A percentile compares a stretch with the other conserved stretches of the same genome.
Conservation (phyloP, 64 coral and sea anemone genomes). For the Acropora yongei region DNA sequence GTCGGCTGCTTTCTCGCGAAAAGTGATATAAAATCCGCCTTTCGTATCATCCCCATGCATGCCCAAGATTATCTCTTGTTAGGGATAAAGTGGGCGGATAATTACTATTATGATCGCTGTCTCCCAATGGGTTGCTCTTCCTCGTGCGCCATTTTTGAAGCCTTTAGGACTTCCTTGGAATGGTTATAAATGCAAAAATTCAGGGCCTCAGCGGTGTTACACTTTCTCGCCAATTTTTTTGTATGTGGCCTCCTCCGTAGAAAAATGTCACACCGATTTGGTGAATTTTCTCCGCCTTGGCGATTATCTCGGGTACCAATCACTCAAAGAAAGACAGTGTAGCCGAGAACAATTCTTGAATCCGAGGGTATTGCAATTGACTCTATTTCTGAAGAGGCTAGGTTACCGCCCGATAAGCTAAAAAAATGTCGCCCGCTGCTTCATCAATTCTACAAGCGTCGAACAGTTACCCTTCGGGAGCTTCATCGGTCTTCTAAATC, state of each 20-base stretch:
- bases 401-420: not conserved
- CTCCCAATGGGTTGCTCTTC: not conserved
- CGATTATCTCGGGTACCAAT: too few species aligned
- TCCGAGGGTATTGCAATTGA: not conserved
- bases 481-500: not conserved
- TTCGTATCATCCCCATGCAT: not conserved
- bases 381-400: not conserved
- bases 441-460: not conserved
- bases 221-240: not conserved
- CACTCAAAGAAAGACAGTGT: too few species aligned
- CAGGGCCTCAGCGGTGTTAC: not conserved
- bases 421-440: not conserved
- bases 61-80: constrained; percentile 2
- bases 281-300: too few species aligned
- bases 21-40: constrained; percentile 12
- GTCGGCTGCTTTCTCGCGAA: not conserved
- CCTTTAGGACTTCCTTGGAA: not conserved
- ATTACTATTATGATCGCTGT: constrained; percentile 7
- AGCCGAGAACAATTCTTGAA: not conserved
- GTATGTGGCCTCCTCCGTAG: not conserved
- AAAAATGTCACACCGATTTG: not conserved
- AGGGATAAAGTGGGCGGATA: not conserved
- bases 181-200: not conserved
- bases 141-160: not conserved
- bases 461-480: not conserved